A percentile compares a stretch with the other conserved stretches of the same genome.
These are phyloP conservation scores for Amphilophus citrinellus DNA, from an alignment of 2,113 vertebrate genomes.

Conservation along the genomic window DNA sequence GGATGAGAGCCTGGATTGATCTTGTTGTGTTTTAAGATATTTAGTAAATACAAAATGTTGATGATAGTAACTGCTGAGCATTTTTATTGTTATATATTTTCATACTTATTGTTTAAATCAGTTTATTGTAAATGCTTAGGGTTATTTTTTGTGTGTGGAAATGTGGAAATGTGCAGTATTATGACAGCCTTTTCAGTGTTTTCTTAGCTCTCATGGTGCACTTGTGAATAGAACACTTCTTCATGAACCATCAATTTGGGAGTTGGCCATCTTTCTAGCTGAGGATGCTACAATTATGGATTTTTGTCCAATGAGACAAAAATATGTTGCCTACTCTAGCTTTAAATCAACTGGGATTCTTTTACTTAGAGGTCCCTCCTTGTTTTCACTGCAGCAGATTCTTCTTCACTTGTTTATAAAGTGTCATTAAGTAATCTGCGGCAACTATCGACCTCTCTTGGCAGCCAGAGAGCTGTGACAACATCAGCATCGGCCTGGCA, in stretches of 20 bases:
- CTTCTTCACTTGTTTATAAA: slow-evolving; percentile 31
- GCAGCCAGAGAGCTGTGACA: slow-evolving; percentile 13
- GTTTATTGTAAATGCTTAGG: background rate
- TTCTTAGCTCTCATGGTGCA: background rate
- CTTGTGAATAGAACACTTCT: background rate
- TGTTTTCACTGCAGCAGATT: slow-evolving; percentile 10
- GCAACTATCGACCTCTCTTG: slow-evolving; percentile 10
- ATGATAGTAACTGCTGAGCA: background rate
- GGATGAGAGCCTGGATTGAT: no score
- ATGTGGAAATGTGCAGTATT: background rate
- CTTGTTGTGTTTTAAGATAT: background rate
- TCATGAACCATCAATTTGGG: background rate
- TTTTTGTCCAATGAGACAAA: slow-evolving; percentile 12
- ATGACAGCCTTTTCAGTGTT: background rate
- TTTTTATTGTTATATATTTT: background rate
- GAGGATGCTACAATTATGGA: background rate
- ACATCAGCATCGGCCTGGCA: slow-evolving; percentile 11
- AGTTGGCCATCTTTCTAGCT: slow-evolving; percentile 1
- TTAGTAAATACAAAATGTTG: background rate
- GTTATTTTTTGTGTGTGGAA: background rate
- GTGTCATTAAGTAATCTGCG: slow-evolving; percentile 8
- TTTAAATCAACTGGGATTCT: slow-evolving; percentile 12
- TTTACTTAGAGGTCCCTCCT: slow-evolving; percentile 5
- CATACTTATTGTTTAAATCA: background rate
- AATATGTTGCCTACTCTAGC: background rate